phyloP scores from a whole-genome alignment of 1,140 invertebrate species.

The Diploscapter pachys region DNA sequence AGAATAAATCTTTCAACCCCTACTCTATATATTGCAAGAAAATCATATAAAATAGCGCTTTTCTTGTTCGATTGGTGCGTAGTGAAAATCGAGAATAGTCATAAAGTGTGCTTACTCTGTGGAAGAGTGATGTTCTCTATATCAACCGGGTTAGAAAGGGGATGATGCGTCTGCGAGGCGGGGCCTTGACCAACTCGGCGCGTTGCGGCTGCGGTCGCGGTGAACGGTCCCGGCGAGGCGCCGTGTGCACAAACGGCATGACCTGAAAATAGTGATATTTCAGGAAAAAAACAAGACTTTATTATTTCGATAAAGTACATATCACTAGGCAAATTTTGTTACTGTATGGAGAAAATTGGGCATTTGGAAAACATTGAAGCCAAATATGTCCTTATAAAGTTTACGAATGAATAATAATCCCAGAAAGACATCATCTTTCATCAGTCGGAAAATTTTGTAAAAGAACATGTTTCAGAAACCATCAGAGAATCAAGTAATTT shows the following conservation, averaged over 20 bases:
- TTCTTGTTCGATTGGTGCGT: constrained; percentile 18
- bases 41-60: not conserved
- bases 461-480: constrained; percentile 1
- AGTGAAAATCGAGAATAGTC: constrained; percentile 3
- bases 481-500: not conserved
- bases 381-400: too few relatives aligned
- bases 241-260: not conserved
- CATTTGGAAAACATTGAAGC: too few relatives aligned
- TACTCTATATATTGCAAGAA: not conserved
- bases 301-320: too few relatives aligned
- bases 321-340: too few relatives aligned
- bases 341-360: too few relatives aligned
- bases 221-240: not conserved
- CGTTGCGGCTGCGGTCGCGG: not conserved
- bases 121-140: constrained; percentile 41
- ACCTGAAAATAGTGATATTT: too few relatives aligned
- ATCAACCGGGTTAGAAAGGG: constrained; percentile 13
- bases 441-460: too few relatives aligned
- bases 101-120: constrained; percentile 28
- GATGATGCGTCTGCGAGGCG: not conserved
- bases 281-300: too few relatives aligned
- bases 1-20: too few relatives aligned
- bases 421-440: too few relatives aligned
- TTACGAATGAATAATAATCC: too few relatives aligned
- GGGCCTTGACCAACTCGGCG: not conserved